Evolutionary conservation across 1,140 invertebrate genomes (phyloP).

Genomic region (Caenorhabditis tropicalis): DNA sequence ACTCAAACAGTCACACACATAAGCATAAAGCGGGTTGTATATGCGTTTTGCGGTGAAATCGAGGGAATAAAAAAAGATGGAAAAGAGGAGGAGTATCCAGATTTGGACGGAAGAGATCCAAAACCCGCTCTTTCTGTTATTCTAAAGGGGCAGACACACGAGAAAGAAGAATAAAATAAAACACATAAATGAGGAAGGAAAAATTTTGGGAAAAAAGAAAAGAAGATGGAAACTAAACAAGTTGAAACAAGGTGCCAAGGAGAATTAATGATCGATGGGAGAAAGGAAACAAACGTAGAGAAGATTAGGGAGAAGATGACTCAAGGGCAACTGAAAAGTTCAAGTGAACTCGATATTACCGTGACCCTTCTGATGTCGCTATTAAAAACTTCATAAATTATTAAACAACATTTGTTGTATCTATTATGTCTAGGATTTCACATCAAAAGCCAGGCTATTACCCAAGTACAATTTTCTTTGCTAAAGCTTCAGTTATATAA

Average conservation of each 20-base stretch:
- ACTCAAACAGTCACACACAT: too few species aligned
- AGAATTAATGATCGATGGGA: neutral
- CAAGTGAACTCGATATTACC: too few species aligned
- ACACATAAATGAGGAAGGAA: neutral
- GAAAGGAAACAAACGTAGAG: neutral
- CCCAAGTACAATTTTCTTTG: too few species aligned
- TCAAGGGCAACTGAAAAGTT: too few species aligned
- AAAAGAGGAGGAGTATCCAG: neutral
- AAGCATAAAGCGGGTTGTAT: neutral
- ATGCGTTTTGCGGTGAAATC: neutral
- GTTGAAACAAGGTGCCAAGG: neutral
- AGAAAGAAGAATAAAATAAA: neutral
- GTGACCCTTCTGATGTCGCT: too few species aligned
- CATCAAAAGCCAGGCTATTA: too few species aligned
- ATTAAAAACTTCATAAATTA: too few species aligned
- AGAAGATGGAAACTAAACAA: neutral
- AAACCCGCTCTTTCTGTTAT: neutral
- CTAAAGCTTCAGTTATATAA: too few species aligned
- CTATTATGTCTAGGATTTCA: too few species aligned
- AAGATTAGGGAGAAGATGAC: too few species aligned
- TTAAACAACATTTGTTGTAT: too few species aligned
- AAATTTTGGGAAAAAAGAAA: neutral
- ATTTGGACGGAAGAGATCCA: neutral
- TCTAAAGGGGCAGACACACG: neutral
- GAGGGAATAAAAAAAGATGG: neutral